These are phyloP conservation scores for Eupithecia abbreviata DNA, from an alignment of 2,888 invertebrate species.

Conservation along the genomic window DNA sequence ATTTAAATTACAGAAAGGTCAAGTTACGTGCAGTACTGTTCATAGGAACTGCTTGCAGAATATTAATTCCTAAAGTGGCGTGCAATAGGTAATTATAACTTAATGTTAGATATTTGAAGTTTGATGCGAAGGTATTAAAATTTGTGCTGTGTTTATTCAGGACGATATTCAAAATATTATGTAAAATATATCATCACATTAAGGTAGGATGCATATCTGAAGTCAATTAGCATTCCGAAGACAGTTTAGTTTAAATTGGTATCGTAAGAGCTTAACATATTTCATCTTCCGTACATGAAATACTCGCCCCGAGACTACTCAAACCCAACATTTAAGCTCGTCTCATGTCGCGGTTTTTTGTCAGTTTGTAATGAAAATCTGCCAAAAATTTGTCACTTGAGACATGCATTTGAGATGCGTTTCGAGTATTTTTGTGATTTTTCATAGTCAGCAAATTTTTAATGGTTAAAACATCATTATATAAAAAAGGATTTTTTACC, in stretches of 20 bases:
- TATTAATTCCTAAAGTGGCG: constrained; percentile 5
- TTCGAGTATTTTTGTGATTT: too few species aligned
- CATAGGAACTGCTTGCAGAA: constrained; percentile 9
- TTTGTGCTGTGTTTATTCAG: not conserved
- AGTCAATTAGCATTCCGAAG: not conserved
- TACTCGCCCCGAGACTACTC: too few species aligned
- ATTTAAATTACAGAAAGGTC: constrained; percentile 8
- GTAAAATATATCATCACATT: not conserved
- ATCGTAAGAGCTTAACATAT: not conserved
- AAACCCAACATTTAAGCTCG: too few species aligned
- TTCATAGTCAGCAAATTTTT: too few species aligned
- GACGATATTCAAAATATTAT: not conserved
- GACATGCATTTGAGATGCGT: not conserved
- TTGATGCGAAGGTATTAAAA: not conserved
- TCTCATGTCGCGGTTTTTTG: too few species aligned
- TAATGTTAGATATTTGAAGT: not conserved
- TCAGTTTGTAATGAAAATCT: too few species aligned
- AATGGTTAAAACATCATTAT: too few species aligned
- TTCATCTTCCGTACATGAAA: not conserved
- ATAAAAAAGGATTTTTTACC: not conserved
- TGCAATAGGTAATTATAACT: constrained; percentile 10
- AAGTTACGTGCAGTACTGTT: constrained; percentile 26
- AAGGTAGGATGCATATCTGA: not conserved
- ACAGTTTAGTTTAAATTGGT: not conserved
- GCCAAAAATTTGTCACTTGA: too few species aligned